These are phyloP conservation scores for Sphenodon punctatus DNA, from an alignment of 2,797 vertebrate genomes.

Conservation along the genomic window DNA sequence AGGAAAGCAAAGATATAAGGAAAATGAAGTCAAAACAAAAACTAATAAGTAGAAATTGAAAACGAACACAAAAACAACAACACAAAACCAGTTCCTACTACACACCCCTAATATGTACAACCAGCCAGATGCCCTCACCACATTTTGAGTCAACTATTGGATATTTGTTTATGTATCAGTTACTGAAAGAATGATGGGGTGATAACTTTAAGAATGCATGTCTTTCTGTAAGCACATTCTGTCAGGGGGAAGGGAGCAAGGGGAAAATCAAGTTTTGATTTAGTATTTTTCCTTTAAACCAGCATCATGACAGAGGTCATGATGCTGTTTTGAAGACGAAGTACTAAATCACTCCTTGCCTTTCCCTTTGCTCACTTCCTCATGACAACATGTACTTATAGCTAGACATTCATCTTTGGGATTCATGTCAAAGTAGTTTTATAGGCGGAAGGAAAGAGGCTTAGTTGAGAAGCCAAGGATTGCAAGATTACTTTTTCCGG, in stretches of 20 bases:
- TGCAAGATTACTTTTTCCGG: conserved; percentile 24
- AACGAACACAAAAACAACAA: too few species aligned
- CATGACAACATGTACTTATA: conserved; percentile 31
- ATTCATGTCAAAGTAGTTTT: conserved; percentile 38
- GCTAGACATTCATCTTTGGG: conserved; percentile 29
- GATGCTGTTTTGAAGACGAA: not conserved
- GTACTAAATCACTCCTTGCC: conserved; percentile 32
- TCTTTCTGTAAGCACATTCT: not conserved
- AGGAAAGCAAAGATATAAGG: too few species aligned
- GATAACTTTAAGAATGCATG: not conserved
- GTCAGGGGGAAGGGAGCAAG: not conserved
- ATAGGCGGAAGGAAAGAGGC: not conserved
- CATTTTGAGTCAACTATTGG: not conserved
- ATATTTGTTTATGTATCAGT: not conserved
- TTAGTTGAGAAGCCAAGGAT: conserved; percentile 17
- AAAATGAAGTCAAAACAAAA: too few species aligned
- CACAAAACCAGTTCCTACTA: too few species aligned
- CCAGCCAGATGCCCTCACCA: not conserved
- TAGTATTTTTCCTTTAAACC: conserved; percentile 28
- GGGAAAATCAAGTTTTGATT: conserved; percentile 18
- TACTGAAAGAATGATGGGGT: not conserved
- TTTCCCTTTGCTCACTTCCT: conserved; percentile 30
- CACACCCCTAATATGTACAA: accelerated
- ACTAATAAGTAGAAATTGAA: too few species aligned
- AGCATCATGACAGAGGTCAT: conserved; percentile 11